Evolutionary conservation across 2,888 invertebrate species (phyloP).

Genomic region (Copidosoma aretas): DNA sequence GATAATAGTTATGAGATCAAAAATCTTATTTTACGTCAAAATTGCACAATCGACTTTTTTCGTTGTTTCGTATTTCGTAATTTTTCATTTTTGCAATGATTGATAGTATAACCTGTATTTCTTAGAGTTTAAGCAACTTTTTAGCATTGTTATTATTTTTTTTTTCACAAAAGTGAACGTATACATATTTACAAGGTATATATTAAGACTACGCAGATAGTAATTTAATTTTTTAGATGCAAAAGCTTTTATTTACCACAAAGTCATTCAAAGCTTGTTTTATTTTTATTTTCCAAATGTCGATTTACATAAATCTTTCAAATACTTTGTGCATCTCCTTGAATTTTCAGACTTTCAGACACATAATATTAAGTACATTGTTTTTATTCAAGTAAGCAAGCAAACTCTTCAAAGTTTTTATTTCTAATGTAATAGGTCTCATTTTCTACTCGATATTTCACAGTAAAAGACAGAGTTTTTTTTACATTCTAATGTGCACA

Average conservation of each 20-base stretch:
- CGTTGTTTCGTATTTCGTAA: slow-evolving; percentile 19
- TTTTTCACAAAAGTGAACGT: slow-evolving; percentile 1
- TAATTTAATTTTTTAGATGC: slow-evolving; percentile 22
- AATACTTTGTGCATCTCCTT: not conserved
- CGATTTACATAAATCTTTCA: not conserved
- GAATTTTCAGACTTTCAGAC: no score
- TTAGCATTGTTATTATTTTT: not conserved
- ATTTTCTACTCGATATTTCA: no score
- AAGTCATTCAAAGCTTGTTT: not conserved
- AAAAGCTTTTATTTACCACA: slow-evolving; percentile 11
- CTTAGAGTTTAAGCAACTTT: not conserved
- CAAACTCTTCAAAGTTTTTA: no score
- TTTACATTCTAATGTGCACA: no score
- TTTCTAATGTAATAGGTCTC: no score
- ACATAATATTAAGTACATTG: no score
- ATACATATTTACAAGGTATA: slow-evolving; percentile 25
- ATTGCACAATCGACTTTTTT: slow-evolving; percentile 25
- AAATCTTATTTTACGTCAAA: slow-evolving; percentile 14
- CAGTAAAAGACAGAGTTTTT: no score
- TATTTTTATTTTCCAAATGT: not conserved
- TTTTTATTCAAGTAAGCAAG: no score
- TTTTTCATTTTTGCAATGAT: slow-evolving; percentile 5
- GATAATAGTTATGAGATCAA: slow-evolving; percentile 31
- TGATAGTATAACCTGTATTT: not conserved
- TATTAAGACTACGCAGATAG: not conserved